These are phyloP conservation scores for Spialia ferax DNA, from an alignment of 2,888 invertebrate genomes.

Conservation along the genomic window DNA sequence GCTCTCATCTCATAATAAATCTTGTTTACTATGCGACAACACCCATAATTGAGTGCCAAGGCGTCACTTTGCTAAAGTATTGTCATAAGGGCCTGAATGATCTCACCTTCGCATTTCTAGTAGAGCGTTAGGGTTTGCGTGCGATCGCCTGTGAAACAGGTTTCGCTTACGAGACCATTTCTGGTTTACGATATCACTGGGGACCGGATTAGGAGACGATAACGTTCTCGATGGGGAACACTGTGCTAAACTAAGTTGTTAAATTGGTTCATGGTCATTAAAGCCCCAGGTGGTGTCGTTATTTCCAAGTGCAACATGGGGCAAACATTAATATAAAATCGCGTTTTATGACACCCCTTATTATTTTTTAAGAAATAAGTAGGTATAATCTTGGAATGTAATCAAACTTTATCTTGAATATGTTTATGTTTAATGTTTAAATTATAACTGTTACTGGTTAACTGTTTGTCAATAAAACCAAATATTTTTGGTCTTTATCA, in stretches of 20 bases:
- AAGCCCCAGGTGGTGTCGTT: conserved; percentile 66
- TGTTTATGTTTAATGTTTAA: conserved; percentile 3
- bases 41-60: conserved; percentile 54
- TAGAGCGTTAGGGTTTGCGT: conserved; percentile 68
- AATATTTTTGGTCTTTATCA: not conserved
- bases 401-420: conserved; percentile 7
- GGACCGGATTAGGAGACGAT: conserved; percentile 83
- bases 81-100: conserved; percentile 57
- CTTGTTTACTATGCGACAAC: conserved; percentile 52
- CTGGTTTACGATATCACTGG: conserved; percentile 81
- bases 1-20: conserved; percentile 55
- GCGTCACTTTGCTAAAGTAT: conserved; percentile 53
- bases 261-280: conserved; percentile 72
- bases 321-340: conserved; percentile 59
- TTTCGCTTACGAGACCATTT: conserved; percentile 78
- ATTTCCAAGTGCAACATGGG: conserved; percentile 57
- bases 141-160: conserved; percentile 76
- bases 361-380: conserved; percentile 14
- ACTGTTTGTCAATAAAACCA: not conserved
- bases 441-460: not conserved
- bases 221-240: conserved; percentile 77
- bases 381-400: not conserved
- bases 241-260: conserved; percentile 76
- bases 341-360: conserved; percentile 17
- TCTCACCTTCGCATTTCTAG: conserved; percentile 68